These are phyloP conservation scores for Protobothrops flavoviridis DNA, from an alignment of 2,113 vertebrate species.

Conservation along the genomic window DNA sequence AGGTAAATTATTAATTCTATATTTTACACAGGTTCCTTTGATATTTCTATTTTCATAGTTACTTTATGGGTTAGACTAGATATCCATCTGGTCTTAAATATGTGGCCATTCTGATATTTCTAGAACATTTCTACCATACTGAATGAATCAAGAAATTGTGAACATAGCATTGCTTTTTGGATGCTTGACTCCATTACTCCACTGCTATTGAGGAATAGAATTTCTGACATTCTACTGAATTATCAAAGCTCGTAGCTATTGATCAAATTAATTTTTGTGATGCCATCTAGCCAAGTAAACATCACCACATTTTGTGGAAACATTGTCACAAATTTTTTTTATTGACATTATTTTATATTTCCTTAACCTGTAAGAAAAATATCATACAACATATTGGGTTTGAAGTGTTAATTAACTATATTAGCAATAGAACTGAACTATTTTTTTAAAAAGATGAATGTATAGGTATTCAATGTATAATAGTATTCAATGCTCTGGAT, in stretches of 20 bases:
- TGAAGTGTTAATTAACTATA: neutral
- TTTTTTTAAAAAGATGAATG: slow-evolving; percentile 4
- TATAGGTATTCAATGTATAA: neutral
- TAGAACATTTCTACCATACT: neutral
- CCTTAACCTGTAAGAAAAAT: neutral
- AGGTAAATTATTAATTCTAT: neutral
- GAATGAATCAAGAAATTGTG: neutral
- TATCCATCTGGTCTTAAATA: neutral
- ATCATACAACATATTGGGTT: neutral
- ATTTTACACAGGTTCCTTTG: neutral
- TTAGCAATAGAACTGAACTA: slow-evolving; percentile 9
- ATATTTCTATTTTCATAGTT: neutral
- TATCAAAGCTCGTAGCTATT: too few species aligned
- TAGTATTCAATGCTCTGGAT: neutral
- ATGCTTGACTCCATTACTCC: neutral
- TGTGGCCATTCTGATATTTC: neutral
- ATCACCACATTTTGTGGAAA: neutral
- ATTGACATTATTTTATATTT: neutral
- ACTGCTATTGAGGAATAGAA: neutral
- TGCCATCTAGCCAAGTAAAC: neutral
- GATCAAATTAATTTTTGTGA: neutral
- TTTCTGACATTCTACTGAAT: too few species aligned
- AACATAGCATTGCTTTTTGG: neutral
- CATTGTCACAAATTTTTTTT: neutral
- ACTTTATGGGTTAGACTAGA: neutral